Evolutionary conservation across 1,140 invertebrate species (phyloP).

Genomic region (Polypedilum vanderplanki): DNA sequence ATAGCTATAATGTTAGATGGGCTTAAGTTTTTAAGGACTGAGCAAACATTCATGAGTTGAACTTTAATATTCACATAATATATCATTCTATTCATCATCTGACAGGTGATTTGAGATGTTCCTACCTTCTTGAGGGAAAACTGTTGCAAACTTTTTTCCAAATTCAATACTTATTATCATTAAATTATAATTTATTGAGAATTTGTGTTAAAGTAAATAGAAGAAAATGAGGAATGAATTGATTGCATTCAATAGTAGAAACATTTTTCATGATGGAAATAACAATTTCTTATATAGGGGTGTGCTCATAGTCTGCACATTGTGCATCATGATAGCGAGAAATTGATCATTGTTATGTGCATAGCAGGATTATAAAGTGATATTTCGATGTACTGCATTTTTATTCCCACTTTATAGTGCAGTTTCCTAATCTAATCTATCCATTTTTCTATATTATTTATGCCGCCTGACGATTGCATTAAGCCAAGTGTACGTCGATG

Average conservation of each 20-base stretch:
- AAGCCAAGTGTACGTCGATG: background rate
- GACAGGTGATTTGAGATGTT: background rate
- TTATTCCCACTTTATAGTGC: background rate
- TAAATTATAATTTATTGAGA: background rate
- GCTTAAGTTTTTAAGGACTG: background rate
- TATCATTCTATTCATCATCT: background rate
- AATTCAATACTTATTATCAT: background rate
- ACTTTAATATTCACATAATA: slow-evolving; percentile 1
- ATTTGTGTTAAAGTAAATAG: background rate
- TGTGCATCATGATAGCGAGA: background rate
- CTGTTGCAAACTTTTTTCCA: background rate
- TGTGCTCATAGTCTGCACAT: background rate
- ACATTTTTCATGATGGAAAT: background rate
- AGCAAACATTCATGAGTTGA: background rate
- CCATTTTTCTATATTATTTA: background rate
- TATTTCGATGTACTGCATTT: background rate
- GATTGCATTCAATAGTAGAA: background rate
- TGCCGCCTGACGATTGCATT: background rate
- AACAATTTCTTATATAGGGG: background rate
- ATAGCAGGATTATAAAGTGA: background rate
- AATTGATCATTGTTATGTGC: slow-evolving; percentile 7
- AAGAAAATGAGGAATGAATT: background rate
- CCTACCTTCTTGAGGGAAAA: background rate
- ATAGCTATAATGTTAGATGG: background rate
- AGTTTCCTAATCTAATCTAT: background rate